Conservation (phyloP, 2,113 vertebrate species). For the Psammodynastes pulverulentus region DNA sequence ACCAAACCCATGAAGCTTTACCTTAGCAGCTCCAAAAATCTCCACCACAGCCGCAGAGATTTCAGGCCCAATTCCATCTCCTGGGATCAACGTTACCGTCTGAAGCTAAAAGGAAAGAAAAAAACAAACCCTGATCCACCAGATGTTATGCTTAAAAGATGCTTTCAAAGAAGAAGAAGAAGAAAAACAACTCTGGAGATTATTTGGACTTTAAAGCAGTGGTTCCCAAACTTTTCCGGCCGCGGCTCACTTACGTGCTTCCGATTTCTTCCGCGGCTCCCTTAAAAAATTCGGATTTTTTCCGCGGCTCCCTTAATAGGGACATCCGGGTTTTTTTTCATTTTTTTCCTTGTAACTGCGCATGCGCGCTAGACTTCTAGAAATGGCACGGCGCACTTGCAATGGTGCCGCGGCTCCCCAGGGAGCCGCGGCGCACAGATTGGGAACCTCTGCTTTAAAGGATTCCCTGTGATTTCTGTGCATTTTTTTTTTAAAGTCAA, state of each 20-base stretch:
- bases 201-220: slow-evolving; percentile 1
- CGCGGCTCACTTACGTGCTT: too few relatives aligned
- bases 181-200: neutral
- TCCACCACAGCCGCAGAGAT: slow-evolving; percentile 90
- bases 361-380: too few relatives aligned
- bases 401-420: too few relatives aligned
- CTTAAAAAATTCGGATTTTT: too few relatives aligned
- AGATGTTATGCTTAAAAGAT: slow-evolving; percentile 30
- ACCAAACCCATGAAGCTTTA: slow-evolving; percentile 55
- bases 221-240: too few relatives aligned
- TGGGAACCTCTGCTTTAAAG: too few relatives aligned
- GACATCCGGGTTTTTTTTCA: too few relatives aligned
- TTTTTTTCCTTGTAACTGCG: too few relatives aligned
- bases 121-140: neutral
- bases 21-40: slow-evolving; percentile 92
- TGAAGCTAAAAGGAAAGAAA: slow-evolving; percentile 72
- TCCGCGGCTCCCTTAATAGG: too few relatives aligned
- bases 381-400: too few relatives aligned
- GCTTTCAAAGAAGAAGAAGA: neutral
- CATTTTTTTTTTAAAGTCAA: neutral
- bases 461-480: neutral
- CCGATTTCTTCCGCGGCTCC: too few relatives aligned
- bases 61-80: slow-evolving; percentile 95
- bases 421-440: too few relatives aligned
- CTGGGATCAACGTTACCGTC: slow-evolving; percentile 94